phyloP scores from a whole-genome alignment of 1,140 invertebrate species.

The Pectinophora gossypiella region DNA sequence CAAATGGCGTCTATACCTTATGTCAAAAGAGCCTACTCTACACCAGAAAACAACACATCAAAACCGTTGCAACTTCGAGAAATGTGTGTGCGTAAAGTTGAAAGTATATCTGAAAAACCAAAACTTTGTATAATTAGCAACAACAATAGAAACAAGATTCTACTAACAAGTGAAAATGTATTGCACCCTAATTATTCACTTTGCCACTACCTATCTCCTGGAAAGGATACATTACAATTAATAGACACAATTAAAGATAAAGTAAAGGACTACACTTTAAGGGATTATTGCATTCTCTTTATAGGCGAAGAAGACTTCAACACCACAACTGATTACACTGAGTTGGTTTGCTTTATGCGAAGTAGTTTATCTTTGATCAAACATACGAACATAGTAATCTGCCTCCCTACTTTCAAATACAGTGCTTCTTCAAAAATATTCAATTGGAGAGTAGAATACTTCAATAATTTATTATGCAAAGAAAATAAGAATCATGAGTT shows the following conservation, averaged over 20 bases:
- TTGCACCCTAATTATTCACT: too few relatives aligned
- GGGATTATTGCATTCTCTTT: neutral
- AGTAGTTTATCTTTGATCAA: neutral
- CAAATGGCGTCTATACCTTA: too few relatives aligned
- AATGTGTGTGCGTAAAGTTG: too few relatives aligned
- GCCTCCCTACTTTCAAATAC: slow-evolving; percentile 7
- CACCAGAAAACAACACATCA: too few relatives aligned
- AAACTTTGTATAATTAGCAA: too few relatives aligned
- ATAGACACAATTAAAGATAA: neutral
- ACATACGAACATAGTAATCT: slow-evolving; percentile 5
- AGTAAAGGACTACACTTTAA: neutral
- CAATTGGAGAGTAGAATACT: slow-evolving; percentile 17
- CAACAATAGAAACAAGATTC: too few relatives aligned
- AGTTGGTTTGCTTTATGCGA: neutral
- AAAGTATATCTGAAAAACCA: too few relatives aligned
- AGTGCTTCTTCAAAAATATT: slow-evolving; percentile 6
- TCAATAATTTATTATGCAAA: slow-evolving; percentile 14
- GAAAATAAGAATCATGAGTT: slow-evolving; percentile 11
- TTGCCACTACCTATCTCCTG: neutral
- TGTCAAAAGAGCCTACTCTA: too few relatives aligned
- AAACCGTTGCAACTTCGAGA: too few relatives aligned
- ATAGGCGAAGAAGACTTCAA: neutral
- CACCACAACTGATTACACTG: neutral
- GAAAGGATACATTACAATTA: neutral
- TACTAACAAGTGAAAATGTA: too few relatives aligned